Evolutionary conservation across 2,113 vertebrate species (phyloP), one percentile per base, ranked within the genome.

Genomic region (Dunckerocampus dactyliophorus): DNA sequence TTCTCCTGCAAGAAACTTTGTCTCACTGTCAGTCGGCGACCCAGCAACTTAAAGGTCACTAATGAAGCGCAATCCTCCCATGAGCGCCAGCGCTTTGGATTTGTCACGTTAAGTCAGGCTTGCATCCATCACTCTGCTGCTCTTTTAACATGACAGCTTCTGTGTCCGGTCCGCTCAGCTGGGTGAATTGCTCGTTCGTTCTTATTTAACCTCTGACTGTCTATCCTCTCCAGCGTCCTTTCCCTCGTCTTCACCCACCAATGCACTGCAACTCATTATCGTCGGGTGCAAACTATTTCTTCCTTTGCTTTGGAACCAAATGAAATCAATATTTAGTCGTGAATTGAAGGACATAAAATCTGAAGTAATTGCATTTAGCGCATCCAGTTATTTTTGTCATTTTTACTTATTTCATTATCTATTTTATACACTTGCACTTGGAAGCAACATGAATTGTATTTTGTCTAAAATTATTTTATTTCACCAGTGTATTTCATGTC

Each of bases 21-120:
- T 54, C 58, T 74, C 65, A 53, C 66, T 72, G 66, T 69, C 62
- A 63, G 63, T 80, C 71, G 65, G 47, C 65, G 47, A 59, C 64
- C 48, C 52, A 47, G 52, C 21, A 54, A 63, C 62, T 58, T 68
- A 77, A 83, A 76, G 81, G 82, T 82, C 72, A 64, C 45, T 86
- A 86, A 86, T 87, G 82, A 86, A 83, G 72, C 71, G 20, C 47
- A 72, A 75, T 76, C 76, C 75, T 85, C 72, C 79, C 58, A 59
- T 63, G 75, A 80, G 69, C 56, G 3, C 52, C 53, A 80, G 69
- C 56, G 4, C 52, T 58, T 61, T 62, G 71, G 74, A 77, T 80
- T 82, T 79, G 79, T 74, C 67, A 69, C 62, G 43, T 70, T 69
- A 75, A 72, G 52, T 6, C 46, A 49, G 65, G 64, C 64, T 71